phyloP scores from a whole-genome alignment of 2,113 vertebrate genomes.

The Rhabdornis inornatus region DNA sequence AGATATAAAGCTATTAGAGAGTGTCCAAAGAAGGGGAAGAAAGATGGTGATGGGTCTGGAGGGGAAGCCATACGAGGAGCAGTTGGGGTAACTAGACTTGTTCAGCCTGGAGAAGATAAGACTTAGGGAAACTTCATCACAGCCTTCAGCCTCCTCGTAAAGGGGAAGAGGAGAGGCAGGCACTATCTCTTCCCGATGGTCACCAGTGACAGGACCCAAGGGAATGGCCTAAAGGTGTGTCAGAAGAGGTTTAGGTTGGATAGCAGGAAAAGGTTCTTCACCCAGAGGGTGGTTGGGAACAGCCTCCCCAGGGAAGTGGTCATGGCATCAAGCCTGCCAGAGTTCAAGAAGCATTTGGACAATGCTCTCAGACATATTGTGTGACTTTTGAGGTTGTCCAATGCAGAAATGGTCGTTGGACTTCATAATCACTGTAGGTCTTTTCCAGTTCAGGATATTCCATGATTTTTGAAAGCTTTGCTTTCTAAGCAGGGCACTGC shows the following conservation, averaged over 20 bases:
- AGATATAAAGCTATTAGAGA: not conserved
- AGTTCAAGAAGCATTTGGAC: not conserved
- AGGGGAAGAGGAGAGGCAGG: not conserved
- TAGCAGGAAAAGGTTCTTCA: not conserved
- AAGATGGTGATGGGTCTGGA: not conserved
- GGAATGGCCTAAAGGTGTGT: not conserved
- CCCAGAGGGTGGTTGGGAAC: not conserved
- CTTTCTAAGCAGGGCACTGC: not conserved
- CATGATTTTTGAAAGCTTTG: not conserved
- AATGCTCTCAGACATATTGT: not conserved
- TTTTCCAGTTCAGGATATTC: not conserved
- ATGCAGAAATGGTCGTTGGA: not conserved
- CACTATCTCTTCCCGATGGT: not conserved
- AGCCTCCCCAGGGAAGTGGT: not conserved
- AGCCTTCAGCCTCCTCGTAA: not conserved
- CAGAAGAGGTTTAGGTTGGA: not conserved
- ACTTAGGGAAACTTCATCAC: not conserved
- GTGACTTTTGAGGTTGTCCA: not conserved
- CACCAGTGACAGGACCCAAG: not conserved
- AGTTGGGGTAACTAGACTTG: not conserved
- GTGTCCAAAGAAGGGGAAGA: not conserved
- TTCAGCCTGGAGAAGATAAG: not conserved
- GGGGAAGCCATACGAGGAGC: rapidly evolving
- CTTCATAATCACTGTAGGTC: not conserved
- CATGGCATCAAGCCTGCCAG: not conserved